Evolutionary conservation across 2,113 vertebrate species (phyloP).

Genomic region (Cololabis saira): DNA sequence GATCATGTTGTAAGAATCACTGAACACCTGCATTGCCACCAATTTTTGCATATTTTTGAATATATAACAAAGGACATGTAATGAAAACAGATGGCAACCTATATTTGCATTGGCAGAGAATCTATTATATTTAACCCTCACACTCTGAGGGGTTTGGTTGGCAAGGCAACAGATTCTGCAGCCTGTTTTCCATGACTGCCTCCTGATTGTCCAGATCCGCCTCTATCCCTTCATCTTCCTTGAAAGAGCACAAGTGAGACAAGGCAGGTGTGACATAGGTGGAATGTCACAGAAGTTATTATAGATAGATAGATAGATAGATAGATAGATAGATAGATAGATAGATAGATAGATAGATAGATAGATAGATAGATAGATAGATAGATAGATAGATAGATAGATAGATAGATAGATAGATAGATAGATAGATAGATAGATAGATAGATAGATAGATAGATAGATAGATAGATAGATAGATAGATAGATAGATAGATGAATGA

Average conservation of each 20-base stretch:
- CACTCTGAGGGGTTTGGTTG: conserved; percentile 73
- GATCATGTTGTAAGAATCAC: not conserved
- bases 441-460: too few relatives aligned
- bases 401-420: too few relatives aligned
- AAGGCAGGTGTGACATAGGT: conserved; percentile 20
- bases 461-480: too few relatives aligned
- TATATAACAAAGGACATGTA: conserved; percentile 52
- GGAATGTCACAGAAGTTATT: conserved; percentile 14
- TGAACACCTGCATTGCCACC: conserved; percentile 20
- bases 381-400: too few relatives aligned
- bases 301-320: too few relatives aligned
- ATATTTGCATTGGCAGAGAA: conserved; percentile 73
- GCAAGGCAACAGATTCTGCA: conserved; percentile 78
- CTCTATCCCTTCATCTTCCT: conserved; percentile 47
- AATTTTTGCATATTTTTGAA: conserved; percentile 32
- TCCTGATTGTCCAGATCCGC: conserved; percentile 70
- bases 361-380: too few relatives aligned
- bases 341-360: too few relatives aligned
- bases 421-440: too few relatives aligned
- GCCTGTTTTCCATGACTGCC: conserved; percentile 71
- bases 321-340: too few relatives aligned
- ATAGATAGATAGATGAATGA: too few relatives aligned
- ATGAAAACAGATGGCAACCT: conserved; percentile 76
- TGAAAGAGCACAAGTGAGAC: conserved; percentile 31
- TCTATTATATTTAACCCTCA: conserved; percentile 74